phyloP scores from a whole-genome alignment of 2,113 vertebrate genomes.

The Heptranchias perlo region DNA sequence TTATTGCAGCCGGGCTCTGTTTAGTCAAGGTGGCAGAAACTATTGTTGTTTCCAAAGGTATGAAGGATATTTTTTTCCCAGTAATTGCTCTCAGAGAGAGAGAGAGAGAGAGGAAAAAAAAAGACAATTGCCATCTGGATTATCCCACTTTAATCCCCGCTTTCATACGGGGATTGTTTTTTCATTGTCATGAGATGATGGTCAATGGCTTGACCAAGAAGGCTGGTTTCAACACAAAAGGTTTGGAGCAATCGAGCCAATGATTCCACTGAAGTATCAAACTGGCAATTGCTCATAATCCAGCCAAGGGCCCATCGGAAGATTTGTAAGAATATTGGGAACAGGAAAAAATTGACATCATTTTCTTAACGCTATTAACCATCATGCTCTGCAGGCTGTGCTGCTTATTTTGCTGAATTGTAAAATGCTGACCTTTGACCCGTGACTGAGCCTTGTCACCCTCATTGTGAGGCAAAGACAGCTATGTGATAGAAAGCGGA shows the following conservation, averaged over 20 bases:
- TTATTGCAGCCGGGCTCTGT: background rate
- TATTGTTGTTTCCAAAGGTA: background rate
- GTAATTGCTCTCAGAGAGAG: background rate
- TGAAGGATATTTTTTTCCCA: background rate
- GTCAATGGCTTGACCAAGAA: background rate
- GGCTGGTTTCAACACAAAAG: background rate
- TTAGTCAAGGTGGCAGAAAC: conserved; percentile 2
- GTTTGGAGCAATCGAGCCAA: background rate
- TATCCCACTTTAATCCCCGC: background rate
- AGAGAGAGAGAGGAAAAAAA: background rate
- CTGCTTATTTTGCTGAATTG: too few relatives aligned
- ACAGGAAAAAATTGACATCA: too few relatives aligned
- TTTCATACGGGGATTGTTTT: background rate
- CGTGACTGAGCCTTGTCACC: too few relatives aligned
- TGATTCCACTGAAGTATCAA: background rate
- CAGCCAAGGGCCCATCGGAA: too few relatives aligned
- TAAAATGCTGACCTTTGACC: too few relatives aligned
- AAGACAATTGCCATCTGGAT: background rate
- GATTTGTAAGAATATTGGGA: too few relatives aligned
- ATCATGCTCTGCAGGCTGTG: too few relatives aligned
- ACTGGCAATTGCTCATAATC: background rate
- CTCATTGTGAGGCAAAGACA: too few relatives aligned
- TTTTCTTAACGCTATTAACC: too few relatives aligned
- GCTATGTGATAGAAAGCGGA: too few relatives aligned
- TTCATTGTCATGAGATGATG: background rate